Base-by-base conservation (phyloP, 2,888 invertebrate genomes). In the Temnothorax ravouxi region DNA sequence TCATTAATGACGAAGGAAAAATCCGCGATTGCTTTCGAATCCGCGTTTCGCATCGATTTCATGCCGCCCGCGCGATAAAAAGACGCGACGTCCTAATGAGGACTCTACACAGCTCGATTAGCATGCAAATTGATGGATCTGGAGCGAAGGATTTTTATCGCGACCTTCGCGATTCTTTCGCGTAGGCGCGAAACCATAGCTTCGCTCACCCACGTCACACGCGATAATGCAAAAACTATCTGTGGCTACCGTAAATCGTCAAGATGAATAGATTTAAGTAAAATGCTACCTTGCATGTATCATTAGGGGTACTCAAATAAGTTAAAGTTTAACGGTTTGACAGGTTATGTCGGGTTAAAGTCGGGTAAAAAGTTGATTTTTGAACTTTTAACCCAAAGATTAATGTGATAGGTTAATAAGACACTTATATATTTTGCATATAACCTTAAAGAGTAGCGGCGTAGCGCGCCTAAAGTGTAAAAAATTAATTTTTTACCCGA, bases 121-220 rank as follows among this genome's bases (percentile, higher is more conserved):
- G 44, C 44, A 67, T 77, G 69, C 69, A 69, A 69, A 79, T 79
- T 21, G 71, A 79, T 71, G 44, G 56, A 71, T 59, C 29, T 47
- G 44, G 79, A 69, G 18, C 71, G 44, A 69, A 34, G 44, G 29
- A 79, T 44, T 67, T 41, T 77, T 77, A 29, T 29, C 41, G 15
- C 41, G 44, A 18, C 54, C 67, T 77, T 66, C 41, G 64, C 21
- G 15, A 66, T 41, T 54, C 38, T 77, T 38, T 54, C 29, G 44
- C 76, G 52, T 52, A 47, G 47, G 34, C 47, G 74, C n/a, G 54
- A 52, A 15, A 69, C 56, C 41, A 38, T 25, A 2, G 25, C 38
- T 29, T 15, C 44, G 44, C 69, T 69, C 69, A 11, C 21, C 29
- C 29, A 54, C 15, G 34, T 38, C 21, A 61, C 52, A 1, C 29